Conservation (phyloP, 2,797 vertebrate species). For the Anolis apletophallus region DNA sequence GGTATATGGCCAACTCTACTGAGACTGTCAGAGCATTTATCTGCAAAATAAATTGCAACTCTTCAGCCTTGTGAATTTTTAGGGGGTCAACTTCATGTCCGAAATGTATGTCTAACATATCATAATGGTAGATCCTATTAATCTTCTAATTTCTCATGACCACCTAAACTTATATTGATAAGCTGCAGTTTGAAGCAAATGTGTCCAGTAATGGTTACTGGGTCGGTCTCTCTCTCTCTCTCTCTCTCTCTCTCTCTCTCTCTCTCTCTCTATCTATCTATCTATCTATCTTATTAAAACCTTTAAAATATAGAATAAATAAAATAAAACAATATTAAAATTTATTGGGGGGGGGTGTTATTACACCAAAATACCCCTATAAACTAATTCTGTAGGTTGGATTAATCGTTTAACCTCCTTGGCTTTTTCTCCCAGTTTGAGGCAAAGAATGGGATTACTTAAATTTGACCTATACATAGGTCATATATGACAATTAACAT, state of each 20-base stretch:
- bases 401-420: neutral
- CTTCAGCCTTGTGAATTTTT: conserved; percentile 14
- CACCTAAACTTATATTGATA: neutral
- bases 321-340: neutral
- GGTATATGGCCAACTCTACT: conserved; percentile 3
- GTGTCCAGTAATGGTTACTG: neutral
- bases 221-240: neutral
- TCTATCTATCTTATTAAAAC: neutral
- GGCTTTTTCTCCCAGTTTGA: neutral
- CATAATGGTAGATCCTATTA: neutral
- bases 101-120: neutral
- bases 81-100: neutral
- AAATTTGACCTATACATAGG: neutral
- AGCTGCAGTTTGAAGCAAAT: conserved; percentile 5
- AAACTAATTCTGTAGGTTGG: neutral
- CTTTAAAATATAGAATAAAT: too few species aligned
- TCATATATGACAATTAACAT: neutral
- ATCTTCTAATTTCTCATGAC: neutral
- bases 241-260: too few species aligned
- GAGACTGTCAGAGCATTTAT: conserved; percentile 57
- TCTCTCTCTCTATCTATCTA: too few species aligned
- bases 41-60: conserved; percentile 48
- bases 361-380: too few species aligned
- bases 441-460: neutral
- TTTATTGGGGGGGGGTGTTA: neutral